A percentile compares a stretch with the other conserved stretches of the same genome.
Evolutionary conservation across 2,797 vertebrate species (phyloP).

Genomic region (Selene dorsalis): DNA sequence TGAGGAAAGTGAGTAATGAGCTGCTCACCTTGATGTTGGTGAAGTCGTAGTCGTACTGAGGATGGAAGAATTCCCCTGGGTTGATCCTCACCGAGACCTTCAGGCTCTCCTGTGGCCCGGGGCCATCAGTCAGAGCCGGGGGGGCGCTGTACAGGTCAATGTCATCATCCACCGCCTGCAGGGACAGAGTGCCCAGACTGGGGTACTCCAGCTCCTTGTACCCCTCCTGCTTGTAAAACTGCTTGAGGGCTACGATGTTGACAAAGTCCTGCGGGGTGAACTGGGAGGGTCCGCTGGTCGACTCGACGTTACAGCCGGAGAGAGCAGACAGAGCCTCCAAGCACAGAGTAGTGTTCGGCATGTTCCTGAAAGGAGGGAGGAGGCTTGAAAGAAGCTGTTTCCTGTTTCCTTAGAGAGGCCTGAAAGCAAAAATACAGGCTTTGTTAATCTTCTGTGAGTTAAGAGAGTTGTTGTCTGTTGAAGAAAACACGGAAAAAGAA

Average conservation of each 20-base stretch:
- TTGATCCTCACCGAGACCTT: constrained; percentile 50
- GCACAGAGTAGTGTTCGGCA: constrained; percentile 45
- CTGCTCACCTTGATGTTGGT: constrained; percentile 62
- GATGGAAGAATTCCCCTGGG: constrained; percentile 69
- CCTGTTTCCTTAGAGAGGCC: neutral
- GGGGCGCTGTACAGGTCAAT: constrained; percentile 64
- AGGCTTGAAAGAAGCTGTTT: accelerated
- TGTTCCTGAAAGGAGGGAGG: neutral
- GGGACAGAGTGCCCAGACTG: constrained; percentile 58
- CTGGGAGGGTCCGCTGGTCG: constrained; percentile 3
- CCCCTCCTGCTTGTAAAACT: constrained; percentile 70
- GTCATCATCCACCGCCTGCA: constrained; percentile 34
- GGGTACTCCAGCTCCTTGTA: constrained; percentile 67
- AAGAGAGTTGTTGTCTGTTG: too few relatives aligned
- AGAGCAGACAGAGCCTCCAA: constrained; percentile 74
- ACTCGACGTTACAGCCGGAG: constrained; percentile 48
- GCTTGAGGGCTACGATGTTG: constrained; percentile 63
- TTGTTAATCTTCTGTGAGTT: neutral
- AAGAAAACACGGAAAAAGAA: accelerated
- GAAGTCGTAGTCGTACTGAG: constrained; percentile 73
- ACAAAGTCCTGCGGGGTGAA: constrained; percentile 72
- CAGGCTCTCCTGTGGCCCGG: accelerated
- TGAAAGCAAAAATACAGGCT: neutral
- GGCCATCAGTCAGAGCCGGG: neutral
- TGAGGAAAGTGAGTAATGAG: too few relatives aligned